These are phyloP conservation scores for Drosophila emarginata DNA, from an alignment of 2,888 invertebrate genomes.

Conservation along the genomic window DNA sequence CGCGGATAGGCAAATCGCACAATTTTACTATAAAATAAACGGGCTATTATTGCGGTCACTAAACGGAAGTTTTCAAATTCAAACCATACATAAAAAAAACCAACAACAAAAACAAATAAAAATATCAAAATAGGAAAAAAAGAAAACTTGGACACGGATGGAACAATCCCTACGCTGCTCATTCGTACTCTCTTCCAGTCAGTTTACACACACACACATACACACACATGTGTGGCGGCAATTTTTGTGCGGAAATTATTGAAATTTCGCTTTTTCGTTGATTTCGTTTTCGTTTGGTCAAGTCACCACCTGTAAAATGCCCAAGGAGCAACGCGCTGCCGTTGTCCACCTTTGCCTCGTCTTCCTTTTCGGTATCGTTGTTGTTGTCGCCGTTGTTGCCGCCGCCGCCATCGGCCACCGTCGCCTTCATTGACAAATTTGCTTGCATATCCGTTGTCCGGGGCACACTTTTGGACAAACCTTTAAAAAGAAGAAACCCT, in stretches of 20 bases:
- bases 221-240: conserved; percentile 45
- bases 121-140: conserved; percentile 20
- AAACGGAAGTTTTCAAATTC: conserved; percentile 47
- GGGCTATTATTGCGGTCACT: conserved; percentile 61
- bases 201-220: neutral
- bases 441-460: conserved; percentile 65
- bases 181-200: neutral
- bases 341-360: conserved; percentile 45
- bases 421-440: conserved; percentile 65
- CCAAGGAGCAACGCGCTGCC: conserved; percentile 19
- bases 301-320: conserved; percentile 27
- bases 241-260: conserved; percentile 79
- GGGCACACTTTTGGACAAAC: conserved; percentile 1
- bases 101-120: conserved; percentile 14
- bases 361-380: neutral
- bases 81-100: conserved; percentile 37
- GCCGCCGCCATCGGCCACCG: conserved; percentile 24
- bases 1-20: conserved; percentile 52
- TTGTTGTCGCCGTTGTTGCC: conserved; percentile 47
- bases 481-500: conserved; percentile 18
- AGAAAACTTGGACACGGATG: conserved; percentile 35
- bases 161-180: conserved; percentile 9
- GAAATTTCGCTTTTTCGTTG: conserved; percentile 71
- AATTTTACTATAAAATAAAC: conserved; percentile 43
- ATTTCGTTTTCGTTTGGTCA: conserved; percentile 55